A percentile compares a stretch with the other conserved stretches of the same genome.
Conservation (phyloP, 2,888 invertebrate species). For the Oxytorus armatus region DNA sequence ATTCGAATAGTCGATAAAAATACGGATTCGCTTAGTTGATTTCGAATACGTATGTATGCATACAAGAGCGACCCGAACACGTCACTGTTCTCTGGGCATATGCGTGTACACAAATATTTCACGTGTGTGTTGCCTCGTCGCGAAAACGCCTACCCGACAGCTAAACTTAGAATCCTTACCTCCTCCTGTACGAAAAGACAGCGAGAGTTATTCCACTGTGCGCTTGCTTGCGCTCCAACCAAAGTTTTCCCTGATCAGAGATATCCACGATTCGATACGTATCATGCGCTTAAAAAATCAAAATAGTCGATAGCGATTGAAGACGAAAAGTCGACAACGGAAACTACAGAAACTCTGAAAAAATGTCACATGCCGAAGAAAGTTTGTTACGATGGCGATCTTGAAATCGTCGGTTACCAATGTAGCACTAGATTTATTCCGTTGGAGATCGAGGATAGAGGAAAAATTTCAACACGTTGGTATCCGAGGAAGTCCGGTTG, state of each 20-base stretch:
- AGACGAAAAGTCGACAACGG: not conserved
- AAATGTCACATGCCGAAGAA: too few relatives aligned
- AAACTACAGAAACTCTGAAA: too few relatives aligned
- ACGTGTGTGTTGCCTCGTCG: constrained; percentile 75
- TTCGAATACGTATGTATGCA: constrained; percentile 36
- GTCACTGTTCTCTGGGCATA: constrained; percentile 33
- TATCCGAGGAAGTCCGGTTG: constrained; percentile 60
- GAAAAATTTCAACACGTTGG: constrained; percentile 64
- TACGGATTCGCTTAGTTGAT: constrained; percentile 78
- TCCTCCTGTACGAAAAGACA: constrained; percentile 75
- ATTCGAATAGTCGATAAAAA: constrained; percentile 77
- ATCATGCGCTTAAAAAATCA: not conserved
- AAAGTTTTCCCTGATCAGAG: constrained; percentile 47
- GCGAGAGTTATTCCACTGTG: constrained; percentile 27
- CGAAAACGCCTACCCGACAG: constrained; percentile 82
- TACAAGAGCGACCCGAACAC: constrained; percentile 10
- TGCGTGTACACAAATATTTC: constrained; percentile 81
- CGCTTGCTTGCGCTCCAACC: constrained; percentile 33
- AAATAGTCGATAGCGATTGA: not conserved
- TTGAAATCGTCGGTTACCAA: not conserved
- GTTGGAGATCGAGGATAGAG: constrained; percentile 6
- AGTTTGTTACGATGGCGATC: too few relatives aligned
- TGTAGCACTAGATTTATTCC: constrained; percentile 29
- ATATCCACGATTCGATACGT: constrained; percentile 19
- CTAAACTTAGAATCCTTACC: constrained; percentile 83